Base-by-base conservation (phyloP, 2,888 invertebrate genomes). In the Orthosia gothica region DNA sequence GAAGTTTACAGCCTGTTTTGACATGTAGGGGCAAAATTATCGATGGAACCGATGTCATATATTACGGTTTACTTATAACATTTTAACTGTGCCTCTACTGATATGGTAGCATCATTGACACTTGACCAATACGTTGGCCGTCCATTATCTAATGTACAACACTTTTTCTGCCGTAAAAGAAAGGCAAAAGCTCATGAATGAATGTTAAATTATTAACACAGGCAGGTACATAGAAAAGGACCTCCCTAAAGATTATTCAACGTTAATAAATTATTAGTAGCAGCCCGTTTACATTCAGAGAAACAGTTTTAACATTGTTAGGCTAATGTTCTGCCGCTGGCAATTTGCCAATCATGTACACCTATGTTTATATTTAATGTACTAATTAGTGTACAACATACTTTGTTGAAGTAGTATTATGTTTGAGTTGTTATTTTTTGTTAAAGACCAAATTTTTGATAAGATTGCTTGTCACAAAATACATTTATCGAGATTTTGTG, bases 301-400 rank as follows among this genome's bases (percentile, higher is more conserved):
- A 82, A 82, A 77, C 82, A 54, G 74, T 81, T 74, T 77, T 67
- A 70, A 70, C 70, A 63, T 65, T 66, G 77, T 78, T 82, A 67
- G 49, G 70, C 67, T 81, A 82, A 80, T 76, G 61, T 68, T 47
- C 45, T 66, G 74, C 23, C 59, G 23, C 18, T 61, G 81, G 74
- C 70, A 70, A 59, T 67, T 81, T 70, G 78, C 78, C 74, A 82
- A 55, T 54, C 13, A 45, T 63, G 45, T 74, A 54, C 32, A 63
- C 47, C 52, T 73, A 64, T 62, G 57, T 70, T 40, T 40, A 49
- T 58, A 16, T 62, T 61, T 70, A 3, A 70, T 26, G 18, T n/a
- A 26, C 26, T 26, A 61, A 59, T 57, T 55, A 57, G 45, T 18
- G 12, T 45, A 45, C n/a, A 64, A 45, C 7, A n/a, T 73, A 20